Evolutionary conservation across 2,113 vertebrate genomes (phyloP).

Genomic region (Dicrurus megarhynchus): DNA sequence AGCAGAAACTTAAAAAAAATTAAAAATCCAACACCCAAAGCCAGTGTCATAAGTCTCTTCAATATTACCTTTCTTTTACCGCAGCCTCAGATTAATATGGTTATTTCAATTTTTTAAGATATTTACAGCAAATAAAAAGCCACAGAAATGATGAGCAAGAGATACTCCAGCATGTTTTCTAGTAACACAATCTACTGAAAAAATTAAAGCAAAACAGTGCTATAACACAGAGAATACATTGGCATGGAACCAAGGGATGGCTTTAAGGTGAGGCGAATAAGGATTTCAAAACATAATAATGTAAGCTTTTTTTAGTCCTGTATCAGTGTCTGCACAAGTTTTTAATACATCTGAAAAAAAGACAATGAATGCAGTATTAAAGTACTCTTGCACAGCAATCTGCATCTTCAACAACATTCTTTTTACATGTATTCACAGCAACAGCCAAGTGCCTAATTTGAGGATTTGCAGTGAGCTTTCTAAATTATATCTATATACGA

Average conservation of each 20-base stretch:
- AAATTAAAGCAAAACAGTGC: background rate
- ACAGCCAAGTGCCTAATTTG: background rate
- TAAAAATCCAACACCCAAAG: background rate
- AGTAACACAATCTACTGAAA: background rate
- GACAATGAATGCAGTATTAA: background rate
- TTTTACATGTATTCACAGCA: background rate
- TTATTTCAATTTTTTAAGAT: background rate
- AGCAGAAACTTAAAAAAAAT: background rate
- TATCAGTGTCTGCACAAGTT: background rate
- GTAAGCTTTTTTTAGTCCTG: background rate
- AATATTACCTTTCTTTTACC: background rate
- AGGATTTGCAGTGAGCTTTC: conserved; percentile 33
- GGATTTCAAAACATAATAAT: background rate
- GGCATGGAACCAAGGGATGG: background rate
- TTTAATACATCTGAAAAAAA: conserved; percentile 12
- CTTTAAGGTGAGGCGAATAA: background rate
- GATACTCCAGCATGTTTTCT: background rate
- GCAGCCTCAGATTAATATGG: background rate
- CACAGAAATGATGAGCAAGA: background rate
- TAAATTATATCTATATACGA: background rate
- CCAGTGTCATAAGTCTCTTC: background rate
- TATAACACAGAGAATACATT: background rate
- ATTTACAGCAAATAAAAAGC: background rate
- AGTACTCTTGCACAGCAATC: background rate
- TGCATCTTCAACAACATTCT: background rate